These are phyloP conservation scores for Rhimphoctona megacephalus DNA, from an alignment of 2,888 invertebrate genomes.

Conservation along the genomic window DNA sequence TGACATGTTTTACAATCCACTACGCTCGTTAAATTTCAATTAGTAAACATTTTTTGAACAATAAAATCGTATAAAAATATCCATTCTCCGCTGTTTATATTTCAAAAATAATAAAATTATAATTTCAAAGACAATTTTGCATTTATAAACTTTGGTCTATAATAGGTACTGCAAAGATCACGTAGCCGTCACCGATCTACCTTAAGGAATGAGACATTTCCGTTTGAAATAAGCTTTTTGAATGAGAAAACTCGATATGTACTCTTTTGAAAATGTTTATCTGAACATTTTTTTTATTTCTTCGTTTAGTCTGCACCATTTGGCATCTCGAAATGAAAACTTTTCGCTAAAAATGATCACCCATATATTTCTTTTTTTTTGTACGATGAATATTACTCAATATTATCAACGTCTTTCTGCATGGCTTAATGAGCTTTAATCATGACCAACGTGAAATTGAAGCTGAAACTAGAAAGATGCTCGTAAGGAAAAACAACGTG, in stretches of 20 bases:
- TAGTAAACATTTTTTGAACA: too few relatives aligned
- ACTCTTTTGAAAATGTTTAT: background rate
- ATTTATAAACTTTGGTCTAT: too few relatives aligned
- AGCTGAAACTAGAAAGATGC: conserved; percentile 5
- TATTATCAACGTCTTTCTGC: background rate
- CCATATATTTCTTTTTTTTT: too few relatives aligned
- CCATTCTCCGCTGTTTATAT: too few relatives aligned
- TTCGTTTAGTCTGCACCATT: too few relatives aligned
- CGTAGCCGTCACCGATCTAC: too few relatives aligned
- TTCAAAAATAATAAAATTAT: too few relatives aligned
- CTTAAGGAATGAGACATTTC: background rate
- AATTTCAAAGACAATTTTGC: too few relatives aligned
- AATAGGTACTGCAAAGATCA: too few relatives aligned
- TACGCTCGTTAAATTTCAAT: too few relatives aligned
- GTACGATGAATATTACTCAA: background rate
- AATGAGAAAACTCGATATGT: background rate
- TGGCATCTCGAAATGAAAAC: background rate
- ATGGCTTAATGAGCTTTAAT: background rate
- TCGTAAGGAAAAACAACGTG: background rate
- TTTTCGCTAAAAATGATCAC: background rate
- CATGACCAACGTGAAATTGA: background rate
- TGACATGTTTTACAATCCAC: too few relatives aligned
- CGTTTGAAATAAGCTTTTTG: background rate
- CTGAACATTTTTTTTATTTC: background rate
- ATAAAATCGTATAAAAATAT: too few relatives aligned